Base-by-base conservation (phyloP, 2,888 invertebrate species). In the Dysmachus trigonus region DNA sequence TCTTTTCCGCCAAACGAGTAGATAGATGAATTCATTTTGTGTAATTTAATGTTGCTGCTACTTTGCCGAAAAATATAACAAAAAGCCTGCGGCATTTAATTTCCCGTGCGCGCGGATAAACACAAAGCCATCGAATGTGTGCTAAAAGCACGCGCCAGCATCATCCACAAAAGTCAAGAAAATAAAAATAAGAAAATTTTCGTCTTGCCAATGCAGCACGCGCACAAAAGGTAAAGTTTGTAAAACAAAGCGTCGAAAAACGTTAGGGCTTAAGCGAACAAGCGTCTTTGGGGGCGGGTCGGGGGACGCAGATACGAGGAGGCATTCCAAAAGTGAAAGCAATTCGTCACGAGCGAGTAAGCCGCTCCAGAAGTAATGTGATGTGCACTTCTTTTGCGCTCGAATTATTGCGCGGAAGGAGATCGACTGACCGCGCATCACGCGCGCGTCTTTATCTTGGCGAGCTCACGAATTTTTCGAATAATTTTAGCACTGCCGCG, bases 241-340 rank as follows among this genome's bases (percentile, higher is more conserved):
- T n/a, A 47, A 18, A n/a, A 47, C n/a, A 47, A n/a, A n/a, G 6
- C n/a, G n/a, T n/a, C 33, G 33, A 33, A 33, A 33, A 6, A 41
- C 41, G 41, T 41, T 41, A 13, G 8, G n/a, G n/a, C n/a, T n/a
- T n/a, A n/a, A n/a, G 13, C 27, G 62, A 27, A 13, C 62, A 22
- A 53, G 7, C 22, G 22, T 53, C 53, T 53, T 53, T 18, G n/a
- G 18, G 51, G 10, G n/a, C n/a, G 18, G 13, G 15, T 0, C 53
- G 18, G 53, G n/a, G 51, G n/a, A n/a, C n/a, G 41, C 41, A 33
- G 33, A 6, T 33, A 33, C 33, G 33, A 13, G 31, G 30, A 10
- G 53, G 30, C 72, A 83, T 72, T 72, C 38, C 38, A 83, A 83
- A 72, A 83, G 83, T 83, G 83, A 83, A 83, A 83, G 83, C 72